Percentiles rank a stretch among this genome's conserved stretches.
Evolutionary conservation across 1,140 invertebrate species (phyloP).

Genomic region (Octopus sinensis): DNA sequence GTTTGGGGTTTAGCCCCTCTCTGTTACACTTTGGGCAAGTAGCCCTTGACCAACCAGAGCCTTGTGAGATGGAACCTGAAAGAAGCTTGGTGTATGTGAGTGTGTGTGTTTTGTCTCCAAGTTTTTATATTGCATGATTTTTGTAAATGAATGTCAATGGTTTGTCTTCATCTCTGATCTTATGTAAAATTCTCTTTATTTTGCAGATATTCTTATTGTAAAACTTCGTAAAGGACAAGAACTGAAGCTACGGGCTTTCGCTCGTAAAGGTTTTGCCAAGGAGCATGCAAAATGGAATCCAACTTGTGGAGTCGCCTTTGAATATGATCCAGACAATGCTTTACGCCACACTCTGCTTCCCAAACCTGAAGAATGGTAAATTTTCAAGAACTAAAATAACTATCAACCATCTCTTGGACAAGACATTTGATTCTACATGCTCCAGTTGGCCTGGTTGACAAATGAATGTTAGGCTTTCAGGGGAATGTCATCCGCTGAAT

Average conservation of each 20-base stretch:
- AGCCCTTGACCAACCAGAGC: too few relatives aligned
- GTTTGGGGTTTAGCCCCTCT: too few relatives aligned
- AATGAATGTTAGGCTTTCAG: background rate
- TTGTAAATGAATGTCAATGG: too few relatives aligned
- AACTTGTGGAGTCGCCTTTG: constrained; percentile 94
- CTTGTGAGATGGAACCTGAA: too few relatives aligned
- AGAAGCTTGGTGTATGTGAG: too few relatives aligned
- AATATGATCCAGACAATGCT: constrained; percentile 98
- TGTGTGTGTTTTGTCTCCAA: too few relatives aligned
- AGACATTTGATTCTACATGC: background rate
- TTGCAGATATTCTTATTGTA: constrained; percentile 87
- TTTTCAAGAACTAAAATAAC: background rate
- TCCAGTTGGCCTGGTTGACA: background rate
- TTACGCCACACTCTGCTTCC: constrained; percentile 94
- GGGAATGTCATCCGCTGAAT: background rate
- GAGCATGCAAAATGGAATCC: constrained; percentile 99
- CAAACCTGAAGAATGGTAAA: constrained; percentile 94
- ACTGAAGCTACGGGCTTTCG: constrained; percentile 91
- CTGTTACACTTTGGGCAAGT: too few relatives aligned
- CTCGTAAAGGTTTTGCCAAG: constrained; percentile 94
- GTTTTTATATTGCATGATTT: too few relatives aligned
- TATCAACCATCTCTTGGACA: background rate
- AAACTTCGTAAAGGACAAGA: constrained; percentile 98
- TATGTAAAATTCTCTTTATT: constrained; percentile 11
- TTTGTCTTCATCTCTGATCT: too few relatives aligned